These are phyloP conservation scores for silkworm (Bombyx mori) DNA, from an alignment of 1,140 invertebrate genomes.

Conservation along the genomic window ASM3026992v2 NC_085117.1:19350501-19351000, in stretches of 20 bases:
- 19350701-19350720: constrained; percentile 86
- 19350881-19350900: no score
- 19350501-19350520: no score
- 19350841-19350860: constrained; percentile 64
- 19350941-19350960: no score
- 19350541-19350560: constrained; percentile 83
- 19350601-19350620: constrained; percentile 97
- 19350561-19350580: constrained; percentile 88
- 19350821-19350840: constrained; percentile 81
- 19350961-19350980: no score
- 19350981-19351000: no score
- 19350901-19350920: no score
- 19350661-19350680: constrained; percentile 60
- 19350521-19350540: not conserved
- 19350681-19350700: constrained; percentile 86
- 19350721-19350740: constrained; percentile 77
- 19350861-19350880: constrained; percentile 36
- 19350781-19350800: constrained; percentile 79
- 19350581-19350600: constrained; percentile 94
- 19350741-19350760: constrained; percentile 76
- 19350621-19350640: constrained; percentile 86
- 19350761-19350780: constrained; percentile 83
- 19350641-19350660: constrained; percentile 60
- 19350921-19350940: no score
- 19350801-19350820: constrained; percentile 81